phyloP scores from a whole-genome alignment of 2,113 vertebrate species.

The Gila orcuttii region DNA sequence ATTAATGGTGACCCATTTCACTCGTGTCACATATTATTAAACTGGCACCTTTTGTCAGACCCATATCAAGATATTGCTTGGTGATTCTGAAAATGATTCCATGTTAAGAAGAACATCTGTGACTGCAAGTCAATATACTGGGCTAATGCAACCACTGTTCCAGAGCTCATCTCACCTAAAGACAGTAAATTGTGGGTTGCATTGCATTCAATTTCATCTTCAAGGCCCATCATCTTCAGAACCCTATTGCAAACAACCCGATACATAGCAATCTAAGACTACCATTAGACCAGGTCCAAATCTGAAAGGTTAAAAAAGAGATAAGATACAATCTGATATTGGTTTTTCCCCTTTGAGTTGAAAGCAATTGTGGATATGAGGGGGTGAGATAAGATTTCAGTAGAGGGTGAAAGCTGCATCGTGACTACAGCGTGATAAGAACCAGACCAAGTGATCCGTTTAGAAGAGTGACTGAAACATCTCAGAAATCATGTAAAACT shows the following conservation, averaged over 20 bases:
- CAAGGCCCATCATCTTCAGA: conserved; percentile 12
- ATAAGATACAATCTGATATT: conserved; percentile 26
- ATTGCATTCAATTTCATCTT: conserved; percentile 35
- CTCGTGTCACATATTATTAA: background rate
- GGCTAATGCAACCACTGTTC: background rate
- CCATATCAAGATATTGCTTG: background rate
- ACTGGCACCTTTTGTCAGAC: background rate
- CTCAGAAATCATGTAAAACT: conserved; percentile 50
- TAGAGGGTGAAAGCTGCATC: background rate
- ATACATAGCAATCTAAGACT: conserved; percentile 11
- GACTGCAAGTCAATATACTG: background rate
- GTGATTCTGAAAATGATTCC: background rate
- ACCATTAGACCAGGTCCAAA: conserved; percentile 15
- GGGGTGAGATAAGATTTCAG: background rate
- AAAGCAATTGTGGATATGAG: background rate
- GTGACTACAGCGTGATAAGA: conserved; percentile 48
- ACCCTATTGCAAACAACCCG: background rate
- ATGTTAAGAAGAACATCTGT: background rate
- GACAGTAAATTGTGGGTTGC: conserved; percentile 19
- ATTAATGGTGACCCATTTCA: background rate
- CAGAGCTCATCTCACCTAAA: conserved; percentile 25
- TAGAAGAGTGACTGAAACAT: conserved; percentile 60
- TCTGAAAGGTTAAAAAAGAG: conserved; percentile 14
- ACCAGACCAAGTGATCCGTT: conserved; percentile 41
- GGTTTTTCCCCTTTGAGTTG: background rate